Conservation (phyloP, 2,797 vertebrate species). For the Amniataba percoides region DNA sequence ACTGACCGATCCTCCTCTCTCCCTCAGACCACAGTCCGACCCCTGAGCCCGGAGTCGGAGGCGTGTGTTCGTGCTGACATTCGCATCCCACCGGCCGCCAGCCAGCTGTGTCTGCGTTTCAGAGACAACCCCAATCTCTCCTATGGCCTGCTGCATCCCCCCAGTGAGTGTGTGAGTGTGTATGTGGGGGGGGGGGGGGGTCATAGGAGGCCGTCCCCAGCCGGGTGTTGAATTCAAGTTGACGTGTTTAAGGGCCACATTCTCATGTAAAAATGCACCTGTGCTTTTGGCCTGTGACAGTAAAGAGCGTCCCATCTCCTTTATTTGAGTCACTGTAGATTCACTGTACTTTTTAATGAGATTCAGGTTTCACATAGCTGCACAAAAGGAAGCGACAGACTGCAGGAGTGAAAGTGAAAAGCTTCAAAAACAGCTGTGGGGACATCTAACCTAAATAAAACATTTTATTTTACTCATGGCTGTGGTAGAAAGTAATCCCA, state of each 20-base stretch:
- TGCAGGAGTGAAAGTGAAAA: conserved; percentile 27
- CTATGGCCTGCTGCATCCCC: conserved; percentile 93
- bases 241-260: conserved; percentile 54
- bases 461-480: not conserved
- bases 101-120: conserved; percentile 90
- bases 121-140: conserved; percentile 80
- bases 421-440: not conserved
- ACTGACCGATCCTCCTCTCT: conserved; percentile 45
- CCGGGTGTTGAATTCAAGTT: conserved; percentile 59
- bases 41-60: conserved; percentile 83
- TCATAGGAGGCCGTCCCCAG: conserved; percentile 21
- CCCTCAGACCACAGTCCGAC: conserved; percentile 79
- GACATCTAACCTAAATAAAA: not conserved
- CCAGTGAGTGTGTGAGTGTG: conserved; percentile 86
- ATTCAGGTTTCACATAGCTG: conserved; percentile 17
- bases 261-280: conserved; percentile 50
- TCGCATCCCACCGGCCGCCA: conserved; percentile 86
- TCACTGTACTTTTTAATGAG: conserved; percentile 10
- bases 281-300: not conserved
- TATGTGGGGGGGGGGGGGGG: not conserved
- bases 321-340: not conserved
- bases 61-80: conserved; percentile 93
- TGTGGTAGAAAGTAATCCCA: not conserved
- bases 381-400: conserved; percentile 22
- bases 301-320: not conserved